Conservation (phyloP, 2,113 vertebrate genomes). For the Salvator merianae region DNA sequence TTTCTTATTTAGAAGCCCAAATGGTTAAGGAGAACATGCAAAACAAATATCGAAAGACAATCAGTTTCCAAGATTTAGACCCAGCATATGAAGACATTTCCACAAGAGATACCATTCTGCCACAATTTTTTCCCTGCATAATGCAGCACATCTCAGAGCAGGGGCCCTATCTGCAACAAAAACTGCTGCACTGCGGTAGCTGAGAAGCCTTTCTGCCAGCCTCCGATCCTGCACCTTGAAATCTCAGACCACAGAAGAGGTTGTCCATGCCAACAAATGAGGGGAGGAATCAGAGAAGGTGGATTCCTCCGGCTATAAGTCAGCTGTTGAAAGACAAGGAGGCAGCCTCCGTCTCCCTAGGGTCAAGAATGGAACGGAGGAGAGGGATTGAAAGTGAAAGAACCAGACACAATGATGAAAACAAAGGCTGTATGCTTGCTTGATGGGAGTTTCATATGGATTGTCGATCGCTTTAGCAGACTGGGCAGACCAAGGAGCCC, state of each 20-base stretch:
- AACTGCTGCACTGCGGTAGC: not conserved
- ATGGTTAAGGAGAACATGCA: not conserved
- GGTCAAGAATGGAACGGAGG: not conserved
- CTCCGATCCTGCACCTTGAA: not conserved
- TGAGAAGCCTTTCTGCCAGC: not conserved
- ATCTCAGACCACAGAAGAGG: not conserved
- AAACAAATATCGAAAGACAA: not conserved
- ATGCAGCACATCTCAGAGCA: not conserved
- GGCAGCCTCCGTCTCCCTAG: not conserved
- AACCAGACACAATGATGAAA: constrained; percentile 11
- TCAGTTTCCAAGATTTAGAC: not conserved
- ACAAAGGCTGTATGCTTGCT: not conserved
- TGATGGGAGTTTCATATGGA: constrained; percentile 32
- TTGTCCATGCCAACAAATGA: not conserved
- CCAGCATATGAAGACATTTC: not conserved
- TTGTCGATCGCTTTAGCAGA: constrained; percentile 54
- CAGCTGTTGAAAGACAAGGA: constrained; percentile 29
- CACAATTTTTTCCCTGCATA: not conserved
- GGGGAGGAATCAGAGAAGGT: constrained; percentile 16
- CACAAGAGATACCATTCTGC: not conserved
- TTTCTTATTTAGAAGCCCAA: not conserved
- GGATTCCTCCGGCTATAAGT: constrained; percentile 58
- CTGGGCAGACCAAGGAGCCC: constrained; percentile 4
- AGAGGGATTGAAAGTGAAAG: not conserved
- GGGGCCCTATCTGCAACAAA: not conserved